Percentiles rank a stretch among this genome's conserved stretches.
phyloP scores from a whole-genome alignment of 1,140 invertebrate genomes.

The Maconellicoccus hirsutus region DNA sequence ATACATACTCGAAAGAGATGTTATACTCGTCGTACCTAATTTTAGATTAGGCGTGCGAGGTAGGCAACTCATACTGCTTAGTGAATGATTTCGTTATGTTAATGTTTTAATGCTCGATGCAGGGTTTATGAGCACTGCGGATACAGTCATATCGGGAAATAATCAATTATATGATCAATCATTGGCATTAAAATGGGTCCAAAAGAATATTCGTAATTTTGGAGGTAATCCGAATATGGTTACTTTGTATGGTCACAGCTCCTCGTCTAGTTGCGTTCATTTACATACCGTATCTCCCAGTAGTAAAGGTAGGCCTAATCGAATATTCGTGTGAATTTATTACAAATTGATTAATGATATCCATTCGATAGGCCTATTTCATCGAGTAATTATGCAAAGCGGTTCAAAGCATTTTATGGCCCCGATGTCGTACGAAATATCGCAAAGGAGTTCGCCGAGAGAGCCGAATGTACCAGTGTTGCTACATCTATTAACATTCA shows the following conservation, averaged over 20 bases:
- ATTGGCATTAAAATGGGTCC: constrained; percentile 37
- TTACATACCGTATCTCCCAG: constrained; percentile 31
- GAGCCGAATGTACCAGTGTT: constrained; percentile 1
- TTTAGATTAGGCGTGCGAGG: constrained; percentile 55
- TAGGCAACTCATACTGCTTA: constrained; percentile 28
- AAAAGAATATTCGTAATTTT: constrained; percentile 36
- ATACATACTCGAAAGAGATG: constrained; percentile 55
- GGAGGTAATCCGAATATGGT: constrained; percentile 37
- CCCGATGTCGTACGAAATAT: constrained; percentile 3
- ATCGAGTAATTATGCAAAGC: constrained; percentile 36
- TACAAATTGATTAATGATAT: too few relatives aligned
- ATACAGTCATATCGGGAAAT: constrained; percentile 49
- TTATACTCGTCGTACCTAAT: constrained; percentile 65
- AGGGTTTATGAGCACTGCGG: constrained; percentile 44
- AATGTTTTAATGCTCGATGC: background rate
- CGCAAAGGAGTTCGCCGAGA: constrained; percentile 14
- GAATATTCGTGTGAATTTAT: too few relatives aligned
- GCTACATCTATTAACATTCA: background rate
- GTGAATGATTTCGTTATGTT: too few relatives aligned
- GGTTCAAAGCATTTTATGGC: constrained; percentile 37
- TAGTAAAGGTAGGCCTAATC: background rate
- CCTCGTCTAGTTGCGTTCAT: constrained; percentile 34
- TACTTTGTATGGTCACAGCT: constrained; percentile 39
- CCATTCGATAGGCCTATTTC: constrained; percentile 36
- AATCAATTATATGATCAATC: constrained; percentile 48